phyloP scores from a whole-genome alignment of 2,113 vertebrate species.

The Eclectus roratus region DNA sequence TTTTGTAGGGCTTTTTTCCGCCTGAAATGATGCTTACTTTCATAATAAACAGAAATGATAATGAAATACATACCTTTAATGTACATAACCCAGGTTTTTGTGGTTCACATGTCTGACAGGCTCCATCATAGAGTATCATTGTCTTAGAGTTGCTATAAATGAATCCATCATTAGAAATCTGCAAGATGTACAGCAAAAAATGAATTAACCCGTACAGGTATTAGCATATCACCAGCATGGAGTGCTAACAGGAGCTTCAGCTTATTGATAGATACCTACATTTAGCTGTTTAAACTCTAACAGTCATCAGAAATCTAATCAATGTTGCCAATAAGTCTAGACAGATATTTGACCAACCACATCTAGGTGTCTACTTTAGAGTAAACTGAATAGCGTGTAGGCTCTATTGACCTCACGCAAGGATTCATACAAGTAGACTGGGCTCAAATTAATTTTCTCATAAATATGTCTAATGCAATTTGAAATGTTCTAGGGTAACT shows the following conservation, averaged over 20 bases:
- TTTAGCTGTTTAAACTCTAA: background rate
- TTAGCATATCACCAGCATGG: accelerated
- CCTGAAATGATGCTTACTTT: background rate
- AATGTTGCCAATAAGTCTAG: background rate
- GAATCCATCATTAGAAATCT: constrained; percentile 92
- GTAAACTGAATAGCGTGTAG: background rate
- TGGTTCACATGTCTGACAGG: constrained; percentile 83
- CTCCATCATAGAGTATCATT: constrained; percentile 82
- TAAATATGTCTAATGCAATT: background rate
- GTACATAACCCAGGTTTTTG: constrained; percentile 72
- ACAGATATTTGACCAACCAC: background rate
- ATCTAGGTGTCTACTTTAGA: background rate
- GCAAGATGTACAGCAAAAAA: constrained; percentile 38
- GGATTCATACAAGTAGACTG: background rate
- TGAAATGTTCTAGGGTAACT: background rate
- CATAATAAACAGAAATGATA: background rate
- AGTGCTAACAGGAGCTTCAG: background rate
- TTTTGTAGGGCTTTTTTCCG: background rate
- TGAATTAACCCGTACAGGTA: background rate
- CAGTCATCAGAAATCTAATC: background rate
- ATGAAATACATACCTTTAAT: constrained; percentile 75
- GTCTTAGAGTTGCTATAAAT: constrained; percentile 87
- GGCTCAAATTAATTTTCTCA: background rate
- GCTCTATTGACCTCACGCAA: background rate
- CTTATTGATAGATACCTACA: background rate